A percentile compares a stretch with the other conserved stretches of the same genome.
Evolutionary conservation across 2,113 vertebrate species (phyloP).

Genomic region (Pleuronectes platessa): DNA sequence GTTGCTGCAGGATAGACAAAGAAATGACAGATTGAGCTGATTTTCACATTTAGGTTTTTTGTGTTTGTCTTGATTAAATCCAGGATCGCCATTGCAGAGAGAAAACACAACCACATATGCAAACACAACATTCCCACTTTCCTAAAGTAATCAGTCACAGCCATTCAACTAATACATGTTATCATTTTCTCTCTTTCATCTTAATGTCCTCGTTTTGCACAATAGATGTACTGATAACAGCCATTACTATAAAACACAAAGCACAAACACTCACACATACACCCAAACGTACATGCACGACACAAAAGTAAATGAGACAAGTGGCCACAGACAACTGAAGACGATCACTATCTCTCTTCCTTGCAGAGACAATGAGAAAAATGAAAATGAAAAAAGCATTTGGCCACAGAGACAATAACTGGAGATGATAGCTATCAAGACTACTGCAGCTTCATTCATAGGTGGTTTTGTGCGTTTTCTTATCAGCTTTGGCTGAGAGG

Average conservation of each 20-base stretch:
- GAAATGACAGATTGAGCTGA: neutral
- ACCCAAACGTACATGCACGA: neutral
- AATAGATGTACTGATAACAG: slow-evolving; percentile 44
- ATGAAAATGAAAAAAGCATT: slow-evolving; percentile 43
- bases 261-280: slow-evolving; percentile 11
- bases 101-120: neutral
- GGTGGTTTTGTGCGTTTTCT: slow-evolving; percentile 36
- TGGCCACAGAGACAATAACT: slow-evolving; percentile 57
- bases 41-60: no score
- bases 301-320: slow-evolving; percentile 41
- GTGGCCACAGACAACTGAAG: slow-evolving; percentile 46
- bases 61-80: neutral
- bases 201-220: slow-evolving; percentile 49
- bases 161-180: slow-evolving; percentile 49
- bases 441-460: slow-evolving; percentile 34
- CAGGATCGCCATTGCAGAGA: neutral
- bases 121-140: slow-evolving; percentile 6
- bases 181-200: slow-evolving; percentile 45
- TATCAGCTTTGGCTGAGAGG: slow-evolving; percentile 34
- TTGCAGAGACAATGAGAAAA: slow-evolving; percentile 40
- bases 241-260: slow-evolving; percentile 12
- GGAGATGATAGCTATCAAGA: slow-evolving; percentile 52
- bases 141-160: slow-evolving; percentile 57
- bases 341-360: slow-evolving; percentile 37
- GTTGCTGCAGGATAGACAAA: slow-evolving; percentile 82